Evolutionary conservation across 2,797 vertebrate genomes (phyloP), one percentile per base, ranked within the genome.

Genomic region (Tokudaia tokunoshimensis): DNA sequence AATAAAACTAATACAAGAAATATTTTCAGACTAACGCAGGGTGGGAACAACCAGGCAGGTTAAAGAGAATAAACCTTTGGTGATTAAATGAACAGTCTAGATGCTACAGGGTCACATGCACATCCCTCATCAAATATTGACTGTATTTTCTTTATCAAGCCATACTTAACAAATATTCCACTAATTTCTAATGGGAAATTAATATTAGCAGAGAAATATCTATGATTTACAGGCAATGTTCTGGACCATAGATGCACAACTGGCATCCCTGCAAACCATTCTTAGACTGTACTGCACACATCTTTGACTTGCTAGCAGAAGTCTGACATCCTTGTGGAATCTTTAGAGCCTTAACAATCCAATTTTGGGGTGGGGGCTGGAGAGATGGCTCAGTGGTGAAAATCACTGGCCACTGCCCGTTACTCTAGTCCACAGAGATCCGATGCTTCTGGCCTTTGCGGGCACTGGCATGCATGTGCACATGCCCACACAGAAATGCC

Each of bases 131-230:
- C 63, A 52, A 85, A 22, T 20, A 50, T 67, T n/a, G 34, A 12
- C 19, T 50, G 1, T n/a, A 55, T 55, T 55, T 87, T 14, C 20
- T 55, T 37, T 72, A 87, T 29, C 63, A 75, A 83, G 50, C 29
- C 17, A 24, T 65, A 76, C 61, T 89, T 91, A 88, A 37, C 72
- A 91, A 92, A 63, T 29, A 59, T 79, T 93, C 96, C 82, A 89
- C 20, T 91, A 94, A 67, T 88, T 96, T 59, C 37, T 87, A 89
- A n/a, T 34, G 20, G 72, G 37, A 89, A 95, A 91, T 59, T 67
- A 94, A 91, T 19, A 34, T 59, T 72, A 82, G 93, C 55, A 70
- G 75, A 78, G 81, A 88, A 84, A 95, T 80, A 20, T 1, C 50
- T 83, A 24, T 92, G 83, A 84, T 70, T 79, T 83, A 90, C 9